Evolutionary conservation across 2,888 invertebrate species (phyloP).

Genomic region (Drepanosiphum platanoidis): DNA sequence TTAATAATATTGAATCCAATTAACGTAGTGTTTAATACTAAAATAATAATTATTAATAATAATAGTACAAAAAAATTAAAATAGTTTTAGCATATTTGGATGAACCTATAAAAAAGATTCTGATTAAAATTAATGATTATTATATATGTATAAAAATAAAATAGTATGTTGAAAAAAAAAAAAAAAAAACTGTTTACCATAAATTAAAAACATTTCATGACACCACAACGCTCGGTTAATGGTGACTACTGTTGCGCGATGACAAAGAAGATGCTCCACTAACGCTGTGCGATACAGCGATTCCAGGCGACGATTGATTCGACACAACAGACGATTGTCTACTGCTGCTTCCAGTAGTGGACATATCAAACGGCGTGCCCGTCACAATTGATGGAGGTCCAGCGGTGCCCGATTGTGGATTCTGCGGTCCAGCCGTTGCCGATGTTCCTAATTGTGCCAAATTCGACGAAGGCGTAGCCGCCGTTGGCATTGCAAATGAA

Average conservation of each 20-base stretch:
- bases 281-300: background rate
- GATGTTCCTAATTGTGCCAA: background rate
- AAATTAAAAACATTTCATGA: too few relatives aligned
- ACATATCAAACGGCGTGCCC: conserved; percentile 24
- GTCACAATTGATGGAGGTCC: background rate
- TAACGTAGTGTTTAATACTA: conserved; percentile 24
- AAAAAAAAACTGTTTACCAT: background rate
- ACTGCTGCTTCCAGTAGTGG: background rate
- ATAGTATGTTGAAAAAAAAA: conserved; percentile 30
- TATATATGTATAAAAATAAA: conserved; percentile 30
- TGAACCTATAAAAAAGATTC: background rate
- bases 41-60: conserved; percentile 25
- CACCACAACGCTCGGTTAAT: background rate
- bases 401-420: background rate
- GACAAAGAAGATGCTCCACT: background rate
- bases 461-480: background rate
- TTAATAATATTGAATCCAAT: conserved; percentile 11
- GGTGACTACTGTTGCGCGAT: conserved; percentile 16
- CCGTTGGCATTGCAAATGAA: conserved; percentile 24
- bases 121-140: conserved; percentile 30
- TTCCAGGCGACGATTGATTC: conserved; percentile 8
- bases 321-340: background rate
- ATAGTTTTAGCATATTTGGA: conserved; percentile 26
- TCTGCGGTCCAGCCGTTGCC: background rate
- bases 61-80: conserved; percentile 34